phyloP scores from a whole-genome alignment of 2,113 vertebrate genomes.

The Cepphus grylle region DNA sequence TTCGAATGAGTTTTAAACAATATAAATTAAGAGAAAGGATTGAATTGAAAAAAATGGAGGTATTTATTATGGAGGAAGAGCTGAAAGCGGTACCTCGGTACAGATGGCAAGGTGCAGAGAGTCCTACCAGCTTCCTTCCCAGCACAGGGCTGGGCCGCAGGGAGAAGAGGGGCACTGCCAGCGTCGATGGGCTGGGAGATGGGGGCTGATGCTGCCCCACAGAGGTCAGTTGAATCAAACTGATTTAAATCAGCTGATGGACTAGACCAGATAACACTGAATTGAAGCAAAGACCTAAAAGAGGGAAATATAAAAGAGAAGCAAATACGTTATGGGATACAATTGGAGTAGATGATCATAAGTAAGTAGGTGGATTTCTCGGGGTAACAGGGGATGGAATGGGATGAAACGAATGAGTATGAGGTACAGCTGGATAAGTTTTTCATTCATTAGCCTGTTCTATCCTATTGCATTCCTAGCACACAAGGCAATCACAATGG shows the following conservation, averaged over 20 bases:
- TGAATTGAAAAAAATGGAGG: neutral
- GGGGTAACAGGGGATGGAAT: neutral
- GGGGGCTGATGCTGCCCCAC: neutral
- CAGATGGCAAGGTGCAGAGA: neutral
- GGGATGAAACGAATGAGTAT: neutral
- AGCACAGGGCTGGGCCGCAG: neutral
- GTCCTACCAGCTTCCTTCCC: neutral
- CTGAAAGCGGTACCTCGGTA: neutral
- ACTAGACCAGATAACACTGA: neutral
- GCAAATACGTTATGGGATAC: neutral
- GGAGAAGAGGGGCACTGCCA: neutral
- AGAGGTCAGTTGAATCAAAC: neutral
- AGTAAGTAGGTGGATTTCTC: neutral
- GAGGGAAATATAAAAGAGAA: neutral
- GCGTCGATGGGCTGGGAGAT: neutral
- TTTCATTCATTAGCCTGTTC: slow-evolving; percentile 29
- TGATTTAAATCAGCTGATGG: neutral
- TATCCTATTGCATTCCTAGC: neutral
- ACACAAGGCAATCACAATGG: slow-evolving; percentile 22
- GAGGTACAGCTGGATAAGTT: neutral
- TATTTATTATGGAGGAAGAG: neutral
- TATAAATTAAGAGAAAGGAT: neutral
- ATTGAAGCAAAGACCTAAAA: neutral
- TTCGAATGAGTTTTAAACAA: neutral
- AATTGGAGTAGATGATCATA: neutral